phyloP scores from a whole-genome alignment of 1,140 invertebrate genomes.

The Leptopilina boulardi region DNA sequence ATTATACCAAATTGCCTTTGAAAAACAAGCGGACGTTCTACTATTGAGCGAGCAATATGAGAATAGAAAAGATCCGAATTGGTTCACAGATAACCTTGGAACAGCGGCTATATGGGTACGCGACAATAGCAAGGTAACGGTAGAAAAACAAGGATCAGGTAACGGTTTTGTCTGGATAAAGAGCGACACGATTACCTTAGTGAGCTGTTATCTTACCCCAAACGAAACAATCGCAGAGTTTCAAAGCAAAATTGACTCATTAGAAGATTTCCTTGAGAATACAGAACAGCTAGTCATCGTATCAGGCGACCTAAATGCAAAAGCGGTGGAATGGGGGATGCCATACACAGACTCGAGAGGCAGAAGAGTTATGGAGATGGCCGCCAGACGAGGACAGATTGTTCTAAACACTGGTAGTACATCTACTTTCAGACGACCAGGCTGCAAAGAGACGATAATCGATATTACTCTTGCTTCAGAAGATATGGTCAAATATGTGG shows the following conservation, averaged over 20 bases:
- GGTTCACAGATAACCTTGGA: conserved; percentile 4
- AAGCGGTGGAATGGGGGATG: background rate
- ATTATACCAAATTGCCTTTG: background rate
- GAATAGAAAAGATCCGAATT: background rate
- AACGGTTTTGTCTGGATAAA: too few species aligned
- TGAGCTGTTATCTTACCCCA: too few species aligned
- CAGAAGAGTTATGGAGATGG: background rate
- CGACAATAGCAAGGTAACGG: background rate
- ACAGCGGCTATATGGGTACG: conserved; percentile 34
- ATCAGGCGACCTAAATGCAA: background rate
- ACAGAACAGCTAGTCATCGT: background rate
- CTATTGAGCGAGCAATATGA: background rate
- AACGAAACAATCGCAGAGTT: background rate
- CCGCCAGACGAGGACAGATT: background rate
- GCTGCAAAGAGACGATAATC: background rate
- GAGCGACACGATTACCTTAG: too few species aligned
- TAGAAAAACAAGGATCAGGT: background rate
- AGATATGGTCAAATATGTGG: background rate
- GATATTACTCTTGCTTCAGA: background rate
- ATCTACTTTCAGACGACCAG: background rate
- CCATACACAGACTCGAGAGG: background rate
- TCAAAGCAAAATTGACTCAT: background rate
- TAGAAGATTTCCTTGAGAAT: background rate
- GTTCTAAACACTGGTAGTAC: background rate
- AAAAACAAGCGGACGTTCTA: background rate